Conservation (phyloP, 2,888 invertebrate genomes). For the Sabellastarte sp. region DNA sequence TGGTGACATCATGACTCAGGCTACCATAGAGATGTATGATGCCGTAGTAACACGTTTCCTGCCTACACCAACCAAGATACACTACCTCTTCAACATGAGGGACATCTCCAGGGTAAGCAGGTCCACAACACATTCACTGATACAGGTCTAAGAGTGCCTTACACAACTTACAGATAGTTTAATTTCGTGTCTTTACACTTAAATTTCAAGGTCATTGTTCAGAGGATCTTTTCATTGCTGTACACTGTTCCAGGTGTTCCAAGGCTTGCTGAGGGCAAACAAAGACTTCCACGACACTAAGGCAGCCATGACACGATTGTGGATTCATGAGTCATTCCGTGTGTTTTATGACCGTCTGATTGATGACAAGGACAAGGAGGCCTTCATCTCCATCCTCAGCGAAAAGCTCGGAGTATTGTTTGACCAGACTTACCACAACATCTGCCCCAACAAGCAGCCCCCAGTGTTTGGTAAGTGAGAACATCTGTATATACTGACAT, state of each 20-base stretch:
- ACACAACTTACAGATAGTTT: no score
- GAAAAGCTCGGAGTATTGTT: conserved; percentile 77
- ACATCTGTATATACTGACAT: no score
- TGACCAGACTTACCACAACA: conserved; percentile 75
- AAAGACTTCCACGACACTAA: conserved; percentile 76
- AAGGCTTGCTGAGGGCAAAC: conserved; percentile 77
- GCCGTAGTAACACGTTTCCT: conserved; percentile 53
- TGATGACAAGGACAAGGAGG: conserved; percentile 75
- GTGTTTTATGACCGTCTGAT: conserved; percentile 82
- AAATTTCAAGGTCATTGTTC: no score
- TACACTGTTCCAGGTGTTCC: conserved; percentile 67
- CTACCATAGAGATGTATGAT: conserved; percentile 59
- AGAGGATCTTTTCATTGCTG: no score
- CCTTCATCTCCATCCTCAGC: conserved; percentile 73
- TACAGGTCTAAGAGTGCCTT: no score
- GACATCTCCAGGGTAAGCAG: conserved; percentile 70
- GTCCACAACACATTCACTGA: no score
- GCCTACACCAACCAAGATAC: conserved; percentile 60
- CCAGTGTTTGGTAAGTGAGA: conserved; percentile 67
- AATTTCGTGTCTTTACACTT: no score
- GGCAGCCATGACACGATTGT: conserved; percentile 72
- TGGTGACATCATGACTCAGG: conserved; percentile 60
- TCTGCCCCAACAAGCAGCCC: conserved; percentile 72
- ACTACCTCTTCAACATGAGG: conserved; percentile 60
- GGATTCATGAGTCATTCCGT: conserved; percentile 82